Evolutionary conservation across 1,140 invertebrate genomes (phyloP).

Genomic region (Ceratina calcarata): DNA sequence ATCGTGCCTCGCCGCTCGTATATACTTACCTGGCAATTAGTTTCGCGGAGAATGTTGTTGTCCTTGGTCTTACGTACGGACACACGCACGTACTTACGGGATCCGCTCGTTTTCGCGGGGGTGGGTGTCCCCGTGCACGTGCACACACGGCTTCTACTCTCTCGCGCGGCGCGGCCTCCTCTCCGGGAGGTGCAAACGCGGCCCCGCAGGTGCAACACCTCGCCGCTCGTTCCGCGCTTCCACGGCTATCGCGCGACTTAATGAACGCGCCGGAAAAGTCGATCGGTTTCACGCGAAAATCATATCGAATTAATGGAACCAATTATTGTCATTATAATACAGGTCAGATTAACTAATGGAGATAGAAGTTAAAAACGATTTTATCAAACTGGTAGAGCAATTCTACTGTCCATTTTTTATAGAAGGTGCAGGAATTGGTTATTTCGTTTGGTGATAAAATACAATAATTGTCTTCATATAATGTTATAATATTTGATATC

Average conservation of each 20-base stretch:
- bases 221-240: conserved; percentile 6
- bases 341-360: neutral
- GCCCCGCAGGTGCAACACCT: conserved; percentile 28
- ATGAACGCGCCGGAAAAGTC: too few species aligned
- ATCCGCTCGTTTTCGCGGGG: conserved; percentile 59
- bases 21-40: conserved; percentile 79
- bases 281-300: too few species aligned
- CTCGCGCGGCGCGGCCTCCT: neutral
- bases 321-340: too few species aligned
- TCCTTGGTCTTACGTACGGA: conserved; percentile 73
- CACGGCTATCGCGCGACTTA: neutral
- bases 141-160: conserved; percentile 24
- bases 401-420: neutral
- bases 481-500: too few species aligned
- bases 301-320: neutral
- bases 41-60: conserved; percentile 78
- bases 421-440: too few species aligned
- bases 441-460: too few species aligned
- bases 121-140: conserved; percentile 59
- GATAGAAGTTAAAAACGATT: neutral
- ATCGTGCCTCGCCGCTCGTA: conserved; percentile 61
- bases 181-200: conserved; percentile 24
- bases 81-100: conserved; percentile 50
- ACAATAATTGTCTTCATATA: too few species aligned
- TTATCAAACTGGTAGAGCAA: neutral